Conservation (phyloP, 1,140 invertebrate genomes). For the Ericerus pela region DNA sequence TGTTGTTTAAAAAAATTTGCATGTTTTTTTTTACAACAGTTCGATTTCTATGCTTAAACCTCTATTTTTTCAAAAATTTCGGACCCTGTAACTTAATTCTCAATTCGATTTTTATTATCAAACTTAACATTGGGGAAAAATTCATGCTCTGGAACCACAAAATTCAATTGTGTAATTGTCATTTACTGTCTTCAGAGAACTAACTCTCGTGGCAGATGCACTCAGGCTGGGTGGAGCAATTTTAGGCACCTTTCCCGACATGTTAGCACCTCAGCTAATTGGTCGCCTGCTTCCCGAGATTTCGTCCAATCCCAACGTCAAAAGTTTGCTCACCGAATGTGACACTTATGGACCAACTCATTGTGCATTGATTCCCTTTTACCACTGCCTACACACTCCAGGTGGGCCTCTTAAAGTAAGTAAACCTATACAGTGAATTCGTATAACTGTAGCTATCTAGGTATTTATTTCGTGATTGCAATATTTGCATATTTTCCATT, state of each 20-base stretch:
- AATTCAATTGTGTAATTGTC: not conserved
- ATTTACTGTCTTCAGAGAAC: constrained; percentile 44
- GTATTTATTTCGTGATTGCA: not conserved
- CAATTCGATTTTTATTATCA: no score
- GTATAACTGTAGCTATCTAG: not conserved
- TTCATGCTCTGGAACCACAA: not conserved
- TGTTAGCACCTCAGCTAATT: constrained; percentile 88
- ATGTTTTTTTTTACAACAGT: no score
- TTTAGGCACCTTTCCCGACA: constrained; percentile 77
- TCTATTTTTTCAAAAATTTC: no score
- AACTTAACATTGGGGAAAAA: no score
- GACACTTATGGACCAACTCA: constrained; percentile 70
- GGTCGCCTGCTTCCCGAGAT: constrained; percentile 88
- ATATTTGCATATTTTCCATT: constrained; percentile 8
- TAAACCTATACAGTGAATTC: not conserved
- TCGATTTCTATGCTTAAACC: no score
- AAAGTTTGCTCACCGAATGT: constrained; percentile 75
- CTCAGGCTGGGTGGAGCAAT: constrained; percentile 81
- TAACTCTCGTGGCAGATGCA: constrained; percentile 88
- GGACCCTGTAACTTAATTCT: no score
- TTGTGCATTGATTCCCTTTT: constrained; percentile 78
- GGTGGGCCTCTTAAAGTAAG: constrained; percentile 85
- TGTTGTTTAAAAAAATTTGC: no score
- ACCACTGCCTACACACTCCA: constrained; percentile 92
- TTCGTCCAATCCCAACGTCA: constrained; percentile 62